phyloP scores from a whole-genome alignment of 2,888 invertebrate species.

The Anthrax anthrax region DNA sequence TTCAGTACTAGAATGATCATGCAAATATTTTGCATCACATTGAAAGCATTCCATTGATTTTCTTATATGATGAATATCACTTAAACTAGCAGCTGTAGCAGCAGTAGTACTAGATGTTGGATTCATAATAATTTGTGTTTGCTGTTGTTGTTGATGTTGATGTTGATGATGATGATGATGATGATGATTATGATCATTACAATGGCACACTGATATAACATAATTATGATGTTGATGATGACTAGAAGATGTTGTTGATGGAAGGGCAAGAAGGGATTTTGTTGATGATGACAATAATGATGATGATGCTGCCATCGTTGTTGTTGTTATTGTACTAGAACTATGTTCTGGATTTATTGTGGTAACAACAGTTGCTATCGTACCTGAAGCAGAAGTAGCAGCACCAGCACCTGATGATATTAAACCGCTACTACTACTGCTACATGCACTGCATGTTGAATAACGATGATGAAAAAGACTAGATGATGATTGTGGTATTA shows the following conservation, averaged over 20 bases:
- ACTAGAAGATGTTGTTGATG: constrained; percentile 6
- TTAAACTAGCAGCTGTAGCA: neutral
- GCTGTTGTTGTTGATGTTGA: neutral
- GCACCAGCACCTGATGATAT: neutral
- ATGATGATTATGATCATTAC: constrained; percentile 1
- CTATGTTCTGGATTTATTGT: constrained; percentile 8
- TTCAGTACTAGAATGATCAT: constrained; percentile 26
- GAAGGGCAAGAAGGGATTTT: constrained; percentile 6
- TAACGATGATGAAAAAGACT: neutral
- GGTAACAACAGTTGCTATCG: constrained; percentile 9
- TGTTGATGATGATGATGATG: neutral
- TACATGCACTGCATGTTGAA: constrained; percentile 2
- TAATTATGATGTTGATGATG: neutral
- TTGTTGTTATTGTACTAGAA: constrained; percentile 4
- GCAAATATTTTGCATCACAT: constrained; percentile 26
- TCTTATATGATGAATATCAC: neutral
- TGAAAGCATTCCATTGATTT: constrained; percentile 19
- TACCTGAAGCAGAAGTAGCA: neutral
- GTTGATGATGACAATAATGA: too few relatives aligned
- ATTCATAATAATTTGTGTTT: neutral
- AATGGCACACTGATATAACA: constrained; percentile 7
- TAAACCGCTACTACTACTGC: constrained; percentile 4
- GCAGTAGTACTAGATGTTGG: neutral
- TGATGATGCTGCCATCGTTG: too few relatives aligned
- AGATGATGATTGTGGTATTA: neutral